A percentile compares a stretch with the other conserved stretches of the same genome.
Evolutionary conservation across 2,888 invertebrate species (phyloP).

Genomic region (Tortrix viridana): DNA sequence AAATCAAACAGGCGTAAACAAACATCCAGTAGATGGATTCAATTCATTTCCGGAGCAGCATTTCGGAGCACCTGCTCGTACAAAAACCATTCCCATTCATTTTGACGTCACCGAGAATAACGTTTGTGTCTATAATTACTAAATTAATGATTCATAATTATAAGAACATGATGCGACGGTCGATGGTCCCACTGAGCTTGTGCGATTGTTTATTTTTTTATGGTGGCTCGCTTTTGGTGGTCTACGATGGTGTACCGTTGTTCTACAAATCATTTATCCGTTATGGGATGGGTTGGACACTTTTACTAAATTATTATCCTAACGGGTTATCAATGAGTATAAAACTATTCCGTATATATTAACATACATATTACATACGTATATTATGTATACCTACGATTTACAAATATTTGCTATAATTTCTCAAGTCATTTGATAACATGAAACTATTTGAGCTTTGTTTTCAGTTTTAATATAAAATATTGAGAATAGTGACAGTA

Average conservation of each 20-base stretch:
- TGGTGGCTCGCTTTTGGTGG: constrained; percentile 17
- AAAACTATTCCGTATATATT: too few species aligned
- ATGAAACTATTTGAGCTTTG: too few species aligned
- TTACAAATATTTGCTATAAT: too few species aligned
- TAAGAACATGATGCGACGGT: constrained; percentile 5
- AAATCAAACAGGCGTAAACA: constrained; percentile 36
- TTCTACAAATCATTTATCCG: too few species aligned
- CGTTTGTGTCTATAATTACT: constrained; percentile 6
- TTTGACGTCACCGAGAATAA: background rate
- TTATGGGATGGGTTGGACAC: too few species aligned
- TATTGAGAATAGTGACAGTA: too few species aligned
- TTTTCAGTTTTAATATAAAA: too few species aligned
- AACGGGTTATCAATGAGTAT: too few species aligned
- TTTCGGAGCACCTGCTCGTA: constrained; percentile 15
- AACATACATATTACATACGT: too few species aligned
- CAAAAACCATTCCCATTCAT: constrained; percentile 17
- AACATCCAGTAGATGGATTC: constrained; percentile 33
- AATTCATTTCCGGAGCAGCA: constrained; percentile 33
- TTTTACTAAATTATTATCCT: too few species aligned
- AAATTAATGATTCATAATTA: constrained; percentile 14
- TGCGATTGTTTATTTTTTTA: constrained; percentile 4
- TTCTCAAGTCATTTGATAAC: too few species aligned
- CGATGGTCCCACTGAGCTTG: constrained; percentile 10
- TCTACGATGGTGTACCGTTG: background rate
- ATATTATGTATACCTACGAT: too few species aligned